These are phyloP conservation scores for Drosophila sturtevanti DNA, from an alignment of 1,140 invertebrate genomes.

Conservation along the genomic window DNA sequence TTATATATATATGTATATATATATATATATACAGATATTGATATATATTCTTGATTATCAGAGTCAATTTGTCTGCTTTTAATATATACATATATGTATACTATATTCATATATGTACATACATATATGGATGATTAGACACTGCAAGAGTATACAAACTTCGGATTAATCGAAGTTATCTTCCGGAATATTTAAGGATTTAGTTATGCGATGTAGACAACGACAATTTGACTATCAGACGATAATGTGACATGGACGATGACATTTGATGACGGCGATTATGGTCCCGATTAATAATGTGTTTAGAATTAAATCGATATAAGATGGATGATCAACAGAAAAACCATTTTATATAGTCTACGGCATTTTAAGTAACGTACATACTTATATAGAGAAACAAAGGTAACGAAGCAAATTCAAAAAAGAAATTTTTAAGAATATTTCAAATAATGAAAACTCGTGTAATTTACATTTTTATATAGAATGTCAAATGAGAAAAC, in stretches of 20 bases:
- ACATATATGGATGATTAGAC: too few relatives aligned
- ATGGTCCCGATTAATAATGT: conserved; percentile 36
- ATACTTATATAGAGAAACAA: conserved; percentile 24
- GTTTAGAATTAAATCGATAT: conserved; percentile 72
- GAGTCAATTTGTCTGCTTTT: too few relatives aligned
- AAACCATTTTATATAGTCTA: conserved; percentile 61
- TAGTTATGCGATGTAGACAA: conserved; percentile 46
- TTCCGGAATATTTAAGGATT: conserved; percentile 60
- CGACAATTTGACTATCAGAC: conserved; percentile 14
- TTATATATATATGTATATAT: background rate
- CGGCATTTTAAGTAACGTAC: conserved; percentile 68
- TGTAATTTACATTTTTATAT: conserved; percentile 61
- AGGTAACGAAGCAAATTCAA: conserved; percentile 24
- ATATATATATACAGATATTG: too few relatives aligned
- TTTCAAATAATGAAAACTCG: conserved; percentile 33
- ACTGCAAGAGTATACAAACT: background rate
- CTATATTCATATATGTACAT: background rate
- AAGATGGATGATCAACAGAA: conserved; percentile 58
- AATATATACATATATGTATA: background rate
- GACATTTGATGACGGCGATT: background rate
- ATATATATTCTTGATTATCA: too few relatives aligned
- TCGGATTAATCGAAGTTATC: conserved; percentile 40
- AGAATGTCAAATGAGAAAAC: conserved; percentile 50
- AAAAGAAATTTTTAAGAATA: conserved; percentile 51
- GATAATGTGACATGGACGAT: background rate